Evolutionary conservation across 2,113 vertebrate species (phyloP).

Genomic region (Monarcha castaneiventris): DNA sequence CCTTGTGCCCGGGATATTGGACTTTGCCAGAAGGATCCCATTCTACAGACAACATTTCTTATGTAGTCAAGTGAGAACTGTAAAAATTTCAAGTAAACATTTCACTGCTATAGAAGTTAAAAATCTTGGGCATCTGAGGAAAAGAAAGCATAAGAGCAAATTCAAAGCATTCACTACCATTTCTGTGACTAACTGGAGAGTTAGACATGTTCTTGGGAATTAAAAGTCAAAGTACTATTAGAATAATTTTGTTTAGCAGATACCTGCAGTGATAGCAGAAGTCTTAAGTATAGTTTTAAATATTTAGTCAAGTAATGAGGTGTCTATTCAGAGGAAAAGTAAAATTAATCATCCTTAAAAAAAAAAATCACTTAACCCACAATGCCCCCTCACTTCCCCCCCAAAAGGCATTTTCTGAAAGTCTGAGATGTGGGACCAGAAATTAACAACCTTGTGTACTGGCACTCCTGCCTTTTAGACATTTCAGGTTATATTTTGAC

Average conservation of each 20-base stretch:
- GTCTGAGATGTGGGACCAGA: background rate
- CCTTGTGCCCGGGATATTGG: background rate
- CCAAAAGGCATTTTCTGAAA: background rate
- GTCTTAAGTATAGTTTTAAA: background rate
- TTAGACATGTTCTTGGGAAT: background rate
- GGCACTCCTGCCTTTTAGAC: background rate
- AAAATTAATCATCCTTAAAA: background rate
- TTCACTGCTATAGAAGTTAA: background rate
- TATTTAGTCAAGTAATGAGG: background rate
- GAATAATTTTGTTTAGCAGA: background rate
- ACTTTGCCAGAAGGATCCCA: background rate
- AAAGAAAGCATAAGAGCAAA: background rate
- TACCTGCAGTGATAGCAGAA: background rate
- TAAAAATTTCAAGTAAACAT: background rate
- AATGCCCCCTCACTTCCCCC: too few species aligned
- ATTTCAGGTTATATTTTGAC: background rate
- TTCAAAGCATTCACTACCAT: background rate
- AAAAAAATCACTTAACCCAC: background rate
- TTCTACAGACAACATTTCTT: background rate
- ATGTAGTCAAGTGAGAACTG: background rate
- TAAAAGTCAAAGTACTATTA: background rate
- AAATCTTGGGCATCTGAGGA: background rate
- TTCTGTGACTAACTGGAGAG: background rate
- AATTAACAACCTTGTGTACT: background rate
- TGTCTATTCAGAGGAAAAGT: background rate